These are phyloP conservation scores for Pseudopodoces humilis DNA, from an alignment of 2,113 vertebrate genomes.

Conservation along the genomic window DNA sequence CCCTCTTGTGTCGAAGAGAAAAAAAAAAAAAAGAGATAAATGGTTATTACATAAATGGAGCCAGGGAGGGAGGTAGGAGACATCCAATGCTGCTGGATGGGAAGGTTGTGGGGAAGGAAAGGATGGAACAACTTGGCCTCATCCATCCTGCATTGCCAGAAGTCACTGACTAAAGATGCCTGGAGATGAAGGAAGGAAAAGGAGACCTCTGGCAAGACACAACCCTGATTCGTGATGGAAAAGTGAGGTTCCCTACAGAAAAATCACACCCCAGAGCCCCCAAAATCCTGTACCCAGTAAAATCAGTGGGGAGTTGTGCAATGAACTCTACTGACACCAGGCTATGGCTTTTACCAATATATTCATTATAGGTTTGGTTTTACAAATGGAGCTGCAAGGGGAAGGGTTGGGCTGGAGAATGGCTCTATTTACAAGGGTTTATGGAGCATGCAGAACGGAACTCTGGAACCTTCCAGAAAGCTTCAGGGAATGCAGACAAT, in stretches of 20 bases:
- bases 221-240: neutral
- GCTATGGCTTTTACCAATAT: slow-evolving; percentile 59
- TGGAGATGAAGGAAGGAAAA: neutral
- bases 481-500: neutral
- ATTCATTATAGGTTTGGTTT: slow-evolving; percentile 38
- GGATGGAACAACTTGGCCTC: neutral
- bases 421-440: slow-evolving; percentile 3
- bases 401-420: neutral
- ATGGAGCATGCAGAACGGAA: neutral
- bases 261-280: neutral
- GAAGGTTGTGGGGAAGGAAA: neutral
- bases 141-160: neutral
- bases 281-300: slow-evolving; percentile 17
- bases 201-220: neutral
- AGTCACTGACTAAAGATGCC: neutral
- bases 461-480: neutral
- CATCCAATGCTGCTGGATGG: neutral
- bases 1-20: neutral
- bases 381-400: neutral
- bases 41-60: slow-evolving; percentile 46
- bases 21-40: neutral
- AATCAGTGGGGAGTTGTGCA: slow-evolving; percentile 52
- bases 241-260: neutral
- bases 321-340: slow-evolving; percentile 62
- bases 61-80: slow-evolving; percentile 7